Evolutionary conservation across 1,140 invertebrate species (phyloP).

Genomic region (Sipha flava): DNA sequence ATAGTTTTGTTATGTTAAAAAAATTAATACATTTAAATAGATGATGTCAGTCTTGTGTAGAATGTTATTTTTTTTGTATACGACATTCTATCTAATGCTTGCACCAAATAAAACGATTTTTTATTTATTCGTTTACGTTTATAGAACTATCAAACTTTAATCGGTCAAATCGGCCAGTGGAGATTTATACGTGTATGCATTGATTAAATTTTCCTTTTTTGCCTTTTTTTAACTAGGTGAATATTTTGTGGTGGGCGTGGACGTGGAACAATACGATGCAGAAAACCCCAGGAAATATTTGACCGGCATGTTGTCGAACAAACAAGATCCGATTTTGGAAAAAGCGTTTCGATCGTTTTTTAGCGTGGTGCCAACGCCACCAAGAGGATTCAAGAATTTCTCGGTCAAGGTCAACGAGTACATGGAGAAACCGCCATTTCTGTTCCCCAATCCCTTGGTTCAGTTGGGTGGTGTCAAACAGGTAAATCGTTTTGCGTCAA

Average conservation of each 20-base stretch:
- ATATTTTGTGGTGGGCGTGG: slow-evolving; percentile 83
- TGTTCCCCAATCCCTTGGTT: slow-evolving; percentile 68
- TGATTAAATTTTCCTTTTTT: not conserved
- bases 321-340: slow-evolving; percentile 48
- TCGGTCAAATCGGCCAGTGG: too few relatives aligned
- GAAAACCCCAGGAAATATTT: slow-evolving; percentile 66
- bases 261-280: slow-evolving; percentile 75
- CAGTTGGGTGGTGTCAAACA: slow-evolving; percentile 38
- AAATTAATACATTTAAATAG: too few relatives aligned
- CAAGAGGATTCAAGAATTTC: slow-evolving; percentile 62
- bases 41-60: too few relatives aligned
- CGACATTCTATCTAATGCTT: too few relatives aligned
- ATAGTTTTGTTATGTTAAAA: too few relatives aligned
- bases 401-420: slow-evolving; percentile 66
- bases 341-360: slow-evolving; percentile 63
- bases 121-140: too few relatives aligned
- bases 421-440: slow-evolving; percentile 71
- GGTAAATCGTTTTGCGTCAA: not conserved
- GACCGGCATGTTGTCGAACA: slow-evolving; percentile 58
- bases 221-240: slow-evolving; percentile 59
- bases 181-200: too few relatives aligned
- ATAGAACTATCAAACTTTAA: too few relatives aligned
- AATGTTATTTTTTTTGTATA: too few relatives aligned
- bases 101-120: too few relatives aligned
- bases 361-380: slow-evolving; percentile 60